Evolutionary conservation across 1,140 invertebrate genomes (phyloP).

Genomic region (Druon quercuslanigerum): DNA sequence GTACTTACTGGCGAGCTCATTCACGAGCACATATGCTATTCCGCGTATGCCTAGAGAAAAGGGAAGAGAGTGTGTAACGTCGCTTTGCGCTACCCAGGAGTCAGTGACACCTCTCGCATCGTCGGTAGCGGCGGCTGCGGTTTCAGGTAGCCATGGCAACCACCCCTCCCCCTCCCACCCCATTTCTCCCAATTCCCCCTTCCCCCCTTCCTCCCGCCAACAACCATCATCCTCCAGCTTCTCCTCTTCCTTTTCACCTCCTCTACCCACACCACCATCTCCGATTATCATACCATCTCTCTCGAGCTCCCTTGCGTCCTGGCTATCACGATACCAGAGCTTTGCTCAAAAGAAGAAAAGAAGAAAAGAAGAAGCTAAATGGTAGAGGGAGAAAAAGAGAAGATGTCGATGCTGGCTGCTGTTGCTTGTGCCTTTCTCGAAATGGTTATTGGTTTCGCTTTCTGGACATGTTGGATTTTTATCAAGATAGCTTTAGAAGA

Average conservation of each 20-base stretch:
- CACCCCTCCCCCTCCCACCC: slow-evolving; percentile 49
- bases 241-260: slow-evolving; percentile 50
- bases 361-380: no score
- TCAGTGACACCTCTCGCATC: slow-evolving; percentile 75
- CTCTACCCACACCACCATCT: slow-evolving; percentile 43
- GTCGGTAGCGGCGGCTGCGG: slow-evolving; percentile 69
- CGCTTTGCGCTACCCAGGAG: slow-evolving; percentile 65
- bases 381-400: background rate
- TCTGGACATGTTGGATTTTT: no score
- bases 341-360: no score
- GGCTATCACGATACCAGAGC: background rate
- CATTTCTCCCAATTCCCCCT: no score
- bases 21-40: slow-evolving; percentile 37
- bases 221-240: slow-evolving; percentile 41
- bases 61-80: slow-evolving; percentile 36
- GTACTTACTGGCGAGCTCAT: slow-evolving; percentile 24
- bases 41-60: slow-evolving; percentile 21
- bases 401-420: slow-evolving; percentile 43
- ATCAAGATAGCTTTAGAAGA: no score
- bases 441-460: no score
- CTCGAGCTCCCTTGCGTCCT: slow-evolving; percentile 49
- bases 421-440: background rate
- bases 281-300: slow-evolving; percentile 69
- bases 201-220: slow-evolving; percentile 40
- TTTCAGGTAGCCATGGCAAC: slow-evolving; percentile 74